Percentiles rank a stretch among this genome's conserved stretches.
Conservation (phyloP, 35 echinoderm and acorn worm genomes). For the Strongylocentrotus purpuratus region DNA sequence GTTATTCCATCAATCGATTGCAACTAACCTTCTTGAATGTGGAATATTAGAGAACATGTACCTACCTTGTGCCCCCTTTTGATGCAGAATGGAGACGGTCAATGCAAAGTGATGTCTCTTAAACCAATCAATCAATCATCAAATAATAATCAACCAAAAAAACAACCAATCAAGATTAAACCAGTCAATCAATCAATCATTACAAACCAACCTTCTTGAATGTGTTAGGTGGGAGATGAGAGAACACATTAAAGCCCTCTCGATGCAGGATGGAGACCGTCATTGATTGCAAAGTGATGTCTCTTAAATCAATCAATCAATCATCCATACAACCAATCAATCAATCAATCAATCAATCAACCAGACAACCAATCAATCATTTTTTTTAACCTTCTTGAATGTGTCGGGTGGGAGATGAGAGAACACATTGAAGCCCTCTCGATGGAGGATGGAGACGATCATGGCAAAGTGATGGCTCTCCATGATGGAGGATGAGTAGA, state of each 20-base stretch:
- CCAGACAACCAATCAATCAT: background rate
- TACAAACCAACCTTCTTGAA: constrained; percentile 91
- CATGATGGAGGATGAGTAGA: constrained; percentile 84
- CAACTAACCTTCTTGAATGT: constrained; percentile 78
- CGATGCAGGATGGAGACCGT: constrained; percentile 65
- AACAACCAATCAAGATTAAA: too few species aligned
- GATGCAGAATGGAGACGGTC: constrained; percentile 67
- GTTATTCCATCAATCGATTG: too few species aligned
- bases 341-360: background rate
- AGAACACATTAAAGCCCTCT: background rate
- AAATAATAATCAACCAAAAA: too few species aligned
- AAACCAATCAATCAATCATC: too few species aligned
- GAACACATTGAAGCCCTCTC: constrained; percentile 79
- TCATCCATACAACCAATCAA: too few species aligned
- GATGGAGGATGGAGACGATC: constrained; percentile 69
- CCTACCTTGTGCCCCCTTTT: background rate
- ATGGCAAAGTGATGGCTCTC: constrained; percentile 88
- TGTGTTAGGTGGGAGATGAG: background rate
- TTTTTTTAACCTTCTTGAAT: constrained; percentile 78
- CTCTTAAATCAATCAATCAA: constrained; percentile 45
- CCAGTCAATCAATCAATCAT: too few species aligned
- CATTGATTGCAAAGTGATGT: constrained; percentile 80
- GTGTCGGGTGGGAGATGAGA: constrained; percentile 72
- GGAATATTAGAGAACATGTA: background rate
- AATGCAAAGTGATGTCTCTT: constrained; percentile 86